Evolutionary conservation across 2,113 vertebrate species (phyloP), one percentile per base, ranked within the genome.

Genomic region (Xyliphius kryptos): DNA sequence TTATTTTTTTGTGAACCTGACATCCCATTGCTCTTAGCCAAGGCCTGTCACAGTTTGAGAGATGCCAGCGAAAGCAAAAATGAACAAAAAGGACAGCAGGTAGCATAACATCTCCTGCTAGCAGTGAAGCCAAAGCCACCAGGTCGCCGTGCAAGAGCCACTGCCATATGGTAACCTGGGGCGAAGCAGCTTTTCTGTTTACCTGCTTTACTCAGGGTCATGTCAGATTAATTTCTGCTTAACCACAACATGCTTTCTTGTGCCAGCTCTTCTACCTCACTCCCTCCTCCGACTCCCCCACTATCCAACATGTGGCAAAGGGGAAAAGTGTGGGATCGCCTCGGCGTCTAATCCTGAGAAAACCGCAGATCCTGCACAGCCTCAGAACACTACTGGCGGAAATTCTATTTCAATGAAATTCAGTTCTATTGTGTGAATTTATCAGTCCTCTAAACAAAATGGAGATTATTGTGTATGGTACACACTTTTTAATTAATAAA

Each of bases 151-250:
- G 68, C 77, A 71, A 71, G 81, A 82, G 79, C 79, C 79, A 67
- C 72, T 79, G 73, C 85, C 87, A 87, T 82, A 86, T 87, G 86
- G 85, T 80, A 79, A 85, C 85, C 86, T 67, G 75, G 80, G 83
- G 87, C 83, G 62, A 80, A 85, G 79, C 82, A 83, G 82, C 80
- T 80, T 83, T 80, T 80, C 80, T 84, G 83, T 86, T 85, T 86
- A 85, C 83, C 82, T 84, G 81, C 81, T 79, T 75, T 76, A 77
- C 76, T 81, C 74, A 71, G 84, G 87, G 83, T 86, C 82, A 80
- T 80, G 80, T 84, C 85, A 83, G 75, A 76, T 82, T 82, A 69
- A 71, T 78, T 79, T 81, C 76, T 76, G 76, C 75, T 79, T 74
- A 81, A 81, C 79, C 54, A 61, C 83, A 81, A 82, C 80, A 80